phyloP scores from a whole-genome alignment of 2,113 vertebrate genomes.

The Syrrhaptes paradoxus region DNA sequence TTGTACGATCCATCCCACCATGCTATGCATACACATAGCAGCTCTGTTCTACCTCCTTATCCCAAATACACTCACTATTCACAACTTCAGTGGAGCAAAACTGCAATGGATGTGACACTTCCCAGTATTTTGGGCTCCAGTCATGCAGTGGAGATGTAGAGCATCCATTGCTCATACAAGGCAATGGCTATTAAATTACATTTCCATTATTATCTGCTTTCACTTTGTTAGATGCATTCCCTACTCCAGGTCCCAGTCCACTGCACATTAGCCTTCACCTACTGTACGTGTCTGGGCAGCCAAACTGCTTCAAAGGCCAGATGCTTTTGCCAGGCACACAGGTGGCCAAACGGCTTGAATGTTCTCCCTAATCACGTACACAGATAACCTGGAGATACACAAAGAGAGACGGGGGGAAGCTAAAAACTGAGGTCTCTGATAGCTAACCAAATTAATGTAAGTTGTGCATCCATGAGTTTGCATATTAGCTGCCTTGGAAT shows the following conservation, averaged over 20 bases:
- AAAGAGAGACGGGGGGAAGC: neutral
- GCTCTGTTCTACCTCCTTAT: neutral
- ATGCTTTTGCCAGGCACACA: neutral
- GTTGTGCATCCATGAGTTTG: neutral
- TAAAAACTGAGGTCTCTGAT: neutral
- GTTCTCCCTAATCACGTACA: fast-evolving
- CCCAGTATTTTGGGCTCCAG: neutral
- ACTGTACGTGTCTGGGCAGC: neutral
- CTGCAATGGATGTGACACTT: neutral
- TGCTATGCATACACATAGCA: too few relatives aligned
- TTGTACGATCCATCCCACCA: too few relatives aligned
- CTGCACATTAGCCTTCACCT: neutral
- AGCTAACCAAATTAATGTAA: neutral
- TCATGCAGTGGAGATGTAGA: neutral
- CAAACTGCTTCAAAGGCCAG: neutral
- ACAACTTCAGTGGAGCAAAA: neutral
- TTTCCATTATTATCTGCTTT: neutral
- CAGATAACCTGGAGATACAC: neutral
- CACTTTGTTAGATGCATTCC: neutral
- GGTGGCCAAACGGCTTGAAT: neutral
- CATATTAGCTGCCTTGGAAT: neutral
- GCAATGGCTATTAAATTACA: neutral
- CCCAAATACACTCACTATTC: neutral
- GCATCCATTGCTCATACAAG: neutral
- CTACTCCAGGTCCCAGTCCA: neutral